Percentiles rank a stretch among this genome's conserved stretches.
Evolutionary conservation across 1,140 invertebrate genomes (phyloP).

Genomic region (Pseudomyrmex pallidus): DNA sequence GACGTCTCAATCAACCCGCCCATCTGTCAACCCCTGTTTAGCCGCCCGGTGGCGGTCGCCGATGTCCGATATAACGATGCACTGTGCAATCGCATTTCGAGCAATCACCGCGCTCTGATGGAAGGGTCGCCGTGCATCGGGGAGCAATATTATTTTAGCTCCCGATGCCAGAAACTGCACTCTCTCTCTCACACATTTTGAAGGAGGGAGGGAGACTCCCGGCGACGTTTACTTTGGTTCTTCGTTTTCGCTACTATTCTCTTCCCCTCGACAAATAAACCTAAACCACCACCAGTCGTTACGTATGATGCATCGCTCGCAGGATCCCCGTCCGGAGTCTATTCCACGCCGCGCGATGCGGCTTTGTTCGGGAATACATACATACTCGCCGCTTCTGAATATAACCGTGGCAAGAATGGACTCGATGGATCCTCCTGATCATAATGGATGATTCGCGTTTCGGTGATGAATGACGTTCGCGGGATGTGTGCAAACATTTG

Average conservation of each 20-base stretch:
- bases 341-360: constrained; percentile 5
- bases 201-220: constrained; percentile 11
- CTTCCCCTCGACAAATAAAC: constrained; percentile 69
- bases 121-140: constrained; percentile 54
- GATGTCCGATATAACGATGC: constrained; percentile 56
- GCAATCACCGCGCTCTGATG: constrained; percentile 9
- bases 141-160: constrained; percentile 81
- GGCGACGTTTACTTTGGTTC: constrained; percentile 70
- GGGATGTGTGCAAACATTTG: neutral
- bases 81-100: constrained; percentile 65
- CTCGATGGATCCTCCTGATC: constrained; percentile 15
- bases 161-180: constrained; percentile 69
- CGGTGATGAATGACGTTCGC: constrained; percentile 33
- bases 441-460: constrained; percentile 38
- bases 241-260: constrained; percentile 36
- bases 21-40: constrained; percentile 69
- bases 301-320: constrained; percentile 50
- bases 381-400: constrained; percentile 27
- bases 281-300: constrained; percentile 26
- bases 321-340: constrained; percentile 55
- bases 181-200: neutral
- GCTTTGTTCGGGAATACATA: constrained; percentile 8
- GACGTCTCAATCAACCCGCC: constrained; percentile 75
- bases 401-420: constrained; percentile 40
- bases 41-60: constrained; percentile 19